phyloP scores from a whole-genome alignment of 2,888 invertebrate genomes.

The Electrophaes corylata region DNA sequence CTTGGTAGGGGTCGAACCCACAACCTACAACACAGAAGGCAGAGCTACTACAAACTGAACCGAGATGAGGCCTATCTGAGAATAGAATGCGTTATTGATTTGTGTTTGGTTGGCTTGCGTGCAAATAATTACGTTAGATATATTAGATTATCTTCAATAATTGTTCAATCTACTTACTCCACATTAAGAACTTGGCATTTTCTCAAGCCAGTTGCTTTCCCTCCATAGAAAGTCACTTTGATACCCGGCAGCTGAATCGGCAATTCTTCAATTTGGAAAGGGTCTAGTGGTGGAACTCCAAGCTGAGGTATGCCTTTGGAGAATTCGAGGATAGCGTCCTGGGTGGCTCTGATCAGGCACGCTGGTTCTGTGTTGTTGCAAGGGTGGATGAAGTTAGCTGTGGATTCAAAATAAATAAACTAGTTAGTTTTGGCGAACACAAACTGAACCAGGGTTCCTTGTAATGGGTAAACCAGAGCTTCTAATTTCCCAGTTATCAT shows the following conservation, averaged over 20 bases:
- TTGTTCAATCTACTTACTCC: constrained; percentile 62
- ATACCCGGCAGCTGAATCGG: constrained; percentile 78
- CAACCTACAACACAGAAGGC: no score
- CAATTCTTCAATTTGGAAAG: constrained; percentile 72
- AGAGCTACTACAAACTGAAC: no score
- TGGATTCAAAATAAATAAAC: constrained; percentile 24
- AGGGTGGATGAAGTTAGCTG: constrained; percentile 76
- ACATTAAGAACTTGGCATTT: constrained; percentile 77
- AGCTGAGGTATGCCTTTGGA: constrained; percentile 70
- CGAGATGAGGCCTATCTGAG: no score
- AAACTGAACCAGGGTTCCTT: not conserved
- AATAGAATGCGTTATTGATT: constrained; percentile 20
- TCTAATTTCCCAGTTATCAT: not conserved
- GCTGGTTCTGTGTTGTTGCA: constrained; percentile 73
- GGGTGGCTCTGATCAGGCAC: constrained; percentile 71
- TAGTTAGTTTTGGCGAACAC: not conserved
- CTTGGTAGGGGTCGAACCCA: no score
- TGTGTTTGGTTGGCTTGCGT: constrained; percentile 18
- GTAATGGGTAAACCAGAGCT: no score
- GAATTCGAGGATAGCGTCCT: constrained; percentile 74
- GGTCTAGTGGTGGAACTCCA: constrained; percentile 72
- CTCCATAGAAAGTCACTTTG: constrained; percentile 74
- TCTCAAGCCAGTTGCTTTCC: constrained; percentile 71
- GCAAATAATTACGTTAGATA: constrained; percentile 28
- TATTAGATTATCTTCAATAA: constrained; percentile 8